These are phyloP conservation scores for Myiagra hebetior DNA, from an alignment of 2,113 vertebrate species.

Conservation along the genomic window DNA sequence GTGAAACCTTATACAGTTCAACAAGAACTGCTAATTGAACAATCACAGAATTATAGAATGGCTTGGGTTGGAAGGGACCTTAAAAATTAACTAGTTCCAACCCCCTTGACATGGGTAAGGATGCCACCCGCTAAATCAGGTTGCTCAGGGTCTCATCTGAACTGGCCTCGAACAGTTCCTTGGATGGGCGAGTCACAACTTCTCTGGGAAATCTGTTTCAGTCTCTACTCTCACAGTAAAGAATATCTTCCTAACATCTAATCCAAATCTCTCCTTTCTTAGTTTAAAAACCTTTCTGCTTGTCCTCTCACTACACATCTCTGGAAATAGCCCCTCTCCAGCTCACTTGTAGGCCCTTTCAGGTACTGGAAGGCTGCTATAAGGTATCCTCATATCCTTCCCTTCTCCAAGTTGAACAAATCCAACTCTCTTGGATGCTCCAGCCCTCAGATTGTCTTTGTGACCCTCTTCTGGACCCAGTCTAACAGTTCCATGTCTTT, in stretches of 20 bases:
- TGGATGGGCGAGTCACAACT: background rate
- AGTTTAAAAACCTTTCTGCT: background rate
- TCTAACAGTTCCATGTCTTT: background rate
- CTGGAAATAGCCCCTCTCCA: background rate
- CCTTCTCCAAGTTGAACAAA: background rate
- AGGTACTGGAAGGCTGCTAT: background rate
- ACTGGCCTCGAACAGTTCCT: background rate
- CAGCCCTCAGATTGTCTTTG: background rate
- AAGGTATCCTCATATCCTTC: background rate
- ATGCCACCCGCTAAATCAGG: background rate
- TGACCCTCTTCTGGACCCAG: background rate
- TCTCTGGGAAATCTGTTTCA: background rate
- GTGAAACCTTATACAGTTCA: background rate
- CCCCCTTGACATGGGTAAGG: no score
- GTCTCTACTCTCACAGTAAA: background rate
- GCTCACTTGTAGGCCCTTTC: background rate
- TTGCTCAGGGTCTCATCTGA: background rate
- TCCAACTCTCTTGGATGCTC: background rate
- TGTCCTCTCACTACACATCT: background rate
- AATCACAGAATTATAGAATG: background rate
- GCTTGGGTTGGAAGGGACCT: background rate
- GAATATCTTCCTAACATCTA: background rate
- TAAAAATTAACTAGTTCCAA: background rate
- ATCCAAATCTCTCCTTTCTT: background rate
- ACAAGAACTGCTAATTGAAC: background rate